Percentiles rank a stretch among this genome's conserved stretches.
Conservation (phyloP, 2,797 vertebrate genomes). For the Anisognathus igniventris region DNA sequence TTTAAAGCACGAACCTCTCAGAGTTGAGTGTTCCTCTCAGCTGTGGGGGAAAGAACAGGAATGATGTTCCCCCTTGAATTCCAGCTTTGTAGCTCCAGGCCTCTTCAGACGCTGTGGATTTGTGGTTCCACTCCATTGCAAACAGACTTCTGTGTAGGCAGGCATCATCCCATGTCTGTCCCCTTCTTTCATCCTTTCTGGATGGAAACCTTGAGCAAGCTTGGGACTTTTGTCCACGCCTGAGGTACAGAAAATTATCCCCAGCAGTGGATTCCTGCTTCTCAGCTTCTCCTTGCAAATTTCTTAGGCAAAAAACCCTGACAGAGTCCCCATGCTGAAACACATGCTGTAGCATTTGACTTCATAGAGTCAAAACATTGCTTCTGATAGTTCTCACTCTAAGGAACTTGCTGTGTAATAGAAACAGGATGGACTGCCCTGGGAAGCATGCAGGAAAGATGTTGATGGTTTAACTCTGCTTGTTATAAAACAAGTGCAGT, state of each 20-base stretch:
- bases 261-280: background rate
- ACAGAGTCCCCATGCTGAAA: background rate
- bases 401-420: background rate
- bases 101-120: background rate
- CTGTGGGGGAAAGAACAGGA: background rate
- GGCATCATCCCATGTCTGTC: background rate
- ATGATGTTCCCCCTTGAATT: slow-evolving; percentile 38
- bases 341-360: background rate
- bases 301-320: background rate
- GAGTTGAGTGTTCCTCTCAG: slow-evolving; percentile 46
- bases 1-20: slow-evolving; percentile 4
- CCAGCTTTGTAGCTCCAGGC: slow-evolving; percentile 13
- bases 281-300: background rate
- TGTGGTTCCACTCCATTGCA: background rate
- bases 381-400: background rate
- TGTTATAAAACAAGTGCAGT: background rate
- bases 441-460: background rate
- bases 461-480: background rate
- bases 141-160: background rate
- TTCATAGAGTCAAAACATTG: background rate
- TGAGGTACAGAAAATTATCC: background rate
- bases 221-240: background rate
- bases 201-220: background rate
- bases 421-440: background rate
- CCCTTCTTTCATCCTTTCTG: background rate